Base-by-base conservation (phyloP, 2,888 invertebrate genomes). In the Calliopum simillimum region DNA sequence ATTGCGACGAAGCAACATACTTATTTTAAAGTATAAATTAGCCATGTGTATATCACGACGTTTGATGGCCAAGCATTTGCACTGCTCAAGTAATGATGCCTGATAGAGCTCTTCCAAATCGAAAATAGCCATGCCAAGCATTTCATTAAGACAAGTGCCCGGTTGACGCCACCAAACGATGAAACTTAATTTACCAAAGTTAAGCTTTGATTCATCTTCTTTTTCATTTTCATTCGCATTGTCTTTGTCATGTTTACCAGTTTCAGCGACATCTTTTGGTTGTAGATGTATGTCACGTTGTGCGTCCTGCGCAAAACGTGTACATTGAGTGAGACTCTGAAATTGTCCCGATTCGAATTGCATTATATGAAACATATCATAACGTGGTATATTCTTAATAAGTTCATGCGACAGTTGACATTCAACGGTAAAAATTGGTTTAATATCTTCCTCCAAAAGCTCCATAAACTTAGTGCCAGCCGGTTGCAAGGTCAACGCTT, bases 131-230 rank as follows among this genome's bases (percentile, higher is more conserved):
- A 82, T 80, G 73, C 83, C 83, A 3, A 83, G 75, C 80, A 83
- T 78, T 73, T 82, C 83, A 68, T 83, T 83, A 6, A 83, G 79
- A 46, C 84, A 83, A 23, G 83, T 83, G 58, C 83, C 82, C 0
- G 84, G 81, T n/a, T 83, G 82, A 61, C 83, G 83, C 84, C 84
- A 83, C 84, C 84, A 83, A 11, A 83, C 77, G 4, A 81, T 79
- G 44, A 83, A 81, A 68, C 81, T 76, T 71, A 83, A 77, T 64
- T 76, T 77, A 5, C 82, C 82, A 72, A 81, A 76, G 58, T 76
- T 58, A 16, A 61, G 23, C 47, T 16, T 47, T 65, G 63, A 70
- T 69, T 69, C 68, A 33, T 33, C 33, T 19, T 51, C 16, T 0
- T 33, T 2, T 2, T 47, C 61, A 25, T 64, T 49, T 14, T 64